These are phyloP conservation scores for Rhinoptilus africanus DNA, from an alignment of 2,113 vertebrate genomes.

Conservation along the genomic window DNA sequence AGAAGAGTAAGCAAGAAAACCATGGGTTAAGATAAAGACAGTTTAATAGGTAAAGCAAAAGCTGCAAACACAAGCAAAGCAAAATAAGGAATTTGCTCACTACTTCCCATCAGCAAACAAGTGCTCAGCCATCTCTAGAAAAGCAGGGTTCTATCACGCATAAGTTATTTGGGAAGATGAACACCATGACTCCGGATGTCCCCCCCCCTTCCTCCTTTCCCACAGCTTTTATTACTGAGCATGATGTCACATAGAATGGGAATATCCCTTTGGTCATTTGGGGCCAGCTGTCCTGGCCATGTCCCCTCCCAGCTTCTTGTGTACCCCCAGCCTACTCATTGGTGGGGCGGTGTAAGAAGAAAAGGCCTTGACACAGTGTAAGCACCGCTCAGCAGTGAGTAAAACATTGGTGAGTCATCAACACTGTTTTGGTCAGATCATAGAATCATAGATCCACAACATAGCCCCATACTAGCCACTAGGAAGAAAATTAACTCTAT, in stretches of 20 bases:
- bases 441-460: no score
- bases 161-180: neutral
- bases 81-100: neutral
- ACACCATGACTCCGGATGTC: neutral
- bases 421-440: neutral
- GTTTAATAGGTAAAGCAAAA: neutral
- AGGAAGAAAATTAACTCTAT: neutral
- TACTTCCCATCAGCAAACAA: neutral
- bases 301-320: neutral
- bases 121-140: neutral
- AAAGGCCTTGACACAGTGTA: neutral
- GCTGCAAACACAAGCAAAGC: neutral
- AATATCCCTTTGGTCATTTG: neutral
- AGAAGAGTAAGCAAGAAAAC: neutral
- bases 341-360: neutral
- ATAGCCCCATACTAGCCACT: neutral
- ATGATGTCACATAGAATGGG: neutral
- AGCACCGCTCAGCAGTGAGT: neutral
- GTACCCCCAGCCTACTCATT: accelerated
- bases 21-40: neutral
- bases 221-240: neutral
- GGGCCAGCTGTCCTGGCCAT: neutral
- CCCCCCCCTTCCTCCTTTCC: neutral
- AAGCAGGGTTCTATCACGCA: neutral
- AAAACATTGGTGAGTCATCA: neutral